Conservation (phyloP, 2,888 invertebrate species). For the Brachycybe producta region DNA sequence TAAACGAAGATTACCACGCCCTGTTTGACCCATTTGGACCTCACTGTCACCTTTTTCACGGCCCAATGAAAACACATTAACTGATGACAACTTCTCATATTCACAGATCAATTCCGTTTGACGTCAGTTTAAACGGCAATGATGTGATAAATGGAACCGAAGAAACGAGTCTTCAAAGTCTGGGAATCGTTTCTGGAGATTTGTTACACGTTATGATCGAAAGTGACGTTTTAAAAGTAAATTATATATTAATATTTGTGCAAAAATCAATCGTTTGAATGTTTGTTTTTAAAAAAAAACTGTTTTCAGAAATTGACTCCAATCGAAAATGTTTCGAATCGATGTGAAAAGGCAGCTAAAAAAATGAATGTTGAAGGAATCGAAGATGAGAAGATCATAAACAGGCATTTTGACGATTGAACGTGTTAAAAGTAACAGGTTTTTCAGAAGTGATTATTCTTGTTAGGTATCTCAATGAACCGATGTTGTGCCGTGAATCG, state of each 20-base stretch:
- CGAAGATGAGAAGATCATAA: background rate
- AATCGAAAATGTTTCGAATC: background rate
- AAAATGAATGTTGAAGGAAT: background rate
- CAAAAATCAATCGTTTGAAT: too few relatives aligned
- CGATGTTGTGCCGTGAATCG: background rate
- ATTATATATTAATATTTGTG: too few relatives aligned
- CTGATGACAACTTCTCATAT: too few relatives aligned
- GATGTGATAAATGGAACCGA: background rate
- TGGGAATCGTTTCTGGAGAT: background rate
- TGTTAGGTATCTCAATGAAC: background rate
- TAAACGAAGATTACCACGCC: too few relatives aligned
- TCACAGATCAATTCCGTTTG: background rate
- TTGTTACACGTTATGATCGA: background rate
- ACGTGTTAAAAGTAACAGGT: background rate
- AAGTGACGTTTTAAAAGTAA: background rate
- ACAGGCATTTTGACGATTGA: too few relatives aligned
- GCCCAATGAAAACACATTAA: too few relatives aligned
- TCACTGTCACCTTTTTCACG: too few relatives aligned
- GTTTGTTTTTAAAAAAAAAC: too few relatives aligned
- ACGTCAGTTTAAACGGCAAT: background rate
- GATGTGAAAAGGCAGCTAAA: background rate
- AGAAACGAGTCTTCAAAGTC: background rate
- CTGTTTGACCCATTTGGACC: too few relatives aligned
- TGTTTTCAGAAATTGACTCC: too few relatives aligned
- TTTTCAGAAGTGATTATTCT: background rate